Evolutionary conservation across 2,888 invertebrate species (phyloP).

Genomic region (Eilema sororculum): DNA sequence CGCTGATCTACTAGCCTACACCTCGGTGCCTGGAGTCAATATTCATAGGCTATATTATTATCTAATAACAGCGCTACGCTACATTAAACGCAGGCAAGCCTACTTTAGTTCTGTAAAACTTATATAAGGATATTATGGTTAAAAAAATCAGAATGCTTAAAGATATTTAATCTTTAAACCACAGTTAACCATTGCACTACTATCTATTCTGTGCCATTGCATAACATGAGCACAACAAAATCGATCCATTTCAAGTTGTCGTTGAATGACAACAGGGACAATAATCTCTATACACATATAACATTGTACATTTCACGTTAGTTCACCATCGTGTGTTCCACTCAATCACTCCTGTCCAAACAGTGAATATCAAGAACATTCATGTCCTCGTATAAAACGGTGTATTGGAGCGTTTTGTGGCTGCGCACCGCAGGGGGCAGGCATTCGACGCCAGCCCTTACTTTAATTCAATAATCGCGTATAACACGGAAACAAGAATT

Average conservation of each 20-base stretch:
- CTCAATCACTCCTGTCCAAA: conserved; percentile 68
- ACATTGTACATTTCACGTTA: conserved; percentile 1
- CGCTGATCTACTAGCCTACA: too few species aligned
- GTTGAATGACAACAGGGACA: conserved; percentile 23
- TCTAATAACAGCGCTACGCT: neutral
- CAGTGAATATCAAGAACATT: conserved; percentile 64
- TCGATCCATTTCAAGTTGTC: conserved; percentile 9
- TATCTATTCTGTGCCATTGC: too few species aligned
- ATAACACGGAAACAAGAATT: conserved; percentile 55
- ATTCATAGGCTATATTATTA: neutral
- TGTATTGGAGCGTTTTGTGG: conserved; percentile 65
- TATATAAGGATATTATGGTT: neutral
- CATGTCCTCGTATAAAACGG: conserved; percentile 57
- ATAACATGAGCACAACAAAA: neutral
- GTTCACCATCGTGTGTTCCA: conserved; percentile 26
- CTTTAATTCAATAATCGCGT: conserved; percentile 79
- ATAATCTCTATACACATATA: conserved; percentile 8
- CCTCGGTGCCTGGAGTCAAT: too few species aligned
- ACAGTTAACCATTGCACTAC: neutral
- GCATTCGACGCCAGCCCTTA: conserved; percentile 62
- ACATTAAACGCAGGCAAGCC: too few species aligned
- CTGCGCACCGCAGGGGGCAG: conserved; percentile 69
- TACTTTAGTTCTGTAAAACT: neutral
- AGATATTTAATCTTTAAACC: neutral
- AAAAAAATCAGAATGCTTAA: neutral